Percentiles rank a stretch among this genome's conserved stretches.
Conservation (phyloP, 2,888 invertebrate species). For the Drosophila mayaguana region DNA sequence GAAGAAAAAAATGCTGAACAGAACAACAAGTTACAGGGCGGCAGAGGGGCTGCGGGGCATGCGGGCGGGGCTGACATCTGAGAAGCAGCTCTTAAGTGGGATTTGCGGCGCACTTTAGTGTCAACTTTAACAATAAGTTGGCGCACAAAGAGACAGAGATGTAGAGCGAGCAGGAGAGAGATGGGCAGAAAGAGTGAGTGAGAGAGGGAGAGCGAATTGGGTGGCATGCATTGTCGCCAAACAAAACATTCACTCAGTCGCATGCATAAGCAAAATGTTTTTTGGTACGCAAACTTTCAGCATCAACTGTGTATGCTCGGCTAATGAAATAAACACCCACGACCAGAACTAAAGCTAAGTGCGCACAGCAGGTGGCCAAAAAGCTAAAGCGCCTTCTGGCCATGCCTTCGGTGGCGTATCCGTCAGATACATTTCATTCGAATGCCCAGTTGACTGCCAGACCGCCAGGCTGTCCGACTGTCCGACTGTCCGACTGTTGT, state of each 20-base stretch:
- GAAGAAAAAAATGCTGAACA: conserved; percentile 32
- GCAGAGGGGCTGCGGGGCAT: conserved; percentile 11
- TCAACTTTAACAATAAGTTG: conserved; percentile 81
- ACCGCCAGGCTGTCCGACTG: not conserved
- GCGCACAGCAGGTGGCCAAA: conserved; percentile 70
- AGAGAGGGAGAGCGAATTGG: not conserved
- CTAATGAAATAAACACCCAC: conserved; percentile 69
- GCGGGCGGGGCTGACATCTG: conserved; percentile 28
- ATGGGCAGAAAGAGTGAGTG: not conserved
- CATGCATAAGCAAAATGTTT: conserved; percentile 52
- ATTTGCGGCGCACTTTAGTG: conserved; percentile 80
- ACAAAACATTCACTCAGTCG: conserved; percentile 32
- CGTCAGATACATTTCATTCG: conserved; percentile 69
- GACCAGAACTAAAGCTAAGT: conserved; percentile 61
- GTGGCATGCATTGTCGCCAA: conserved; percentile 22
- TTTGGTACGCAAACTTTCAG: conserved; percentile 53
- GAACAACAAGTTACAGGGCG: conserved; percentile 33
- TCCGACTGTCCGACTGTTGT: not conserved
- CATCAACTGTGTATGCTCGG: conserved; percentile 57
- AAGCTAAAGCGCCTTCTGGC: conserved; percentile 52
- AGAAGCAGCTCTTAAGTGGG: conserved; percentile 72
- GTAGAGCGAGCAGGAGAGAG: conserved; percentile 7
- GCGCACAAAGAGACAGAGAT: conserved; percentile 23
- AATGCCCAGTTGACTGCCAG: conserved; percentile 36
- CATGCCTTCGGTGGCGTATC: conserved; percentile 48